Base-by-base conservation (phyloP, 1,140 invertebrate species). In the Bombus impatiens region DNA sequence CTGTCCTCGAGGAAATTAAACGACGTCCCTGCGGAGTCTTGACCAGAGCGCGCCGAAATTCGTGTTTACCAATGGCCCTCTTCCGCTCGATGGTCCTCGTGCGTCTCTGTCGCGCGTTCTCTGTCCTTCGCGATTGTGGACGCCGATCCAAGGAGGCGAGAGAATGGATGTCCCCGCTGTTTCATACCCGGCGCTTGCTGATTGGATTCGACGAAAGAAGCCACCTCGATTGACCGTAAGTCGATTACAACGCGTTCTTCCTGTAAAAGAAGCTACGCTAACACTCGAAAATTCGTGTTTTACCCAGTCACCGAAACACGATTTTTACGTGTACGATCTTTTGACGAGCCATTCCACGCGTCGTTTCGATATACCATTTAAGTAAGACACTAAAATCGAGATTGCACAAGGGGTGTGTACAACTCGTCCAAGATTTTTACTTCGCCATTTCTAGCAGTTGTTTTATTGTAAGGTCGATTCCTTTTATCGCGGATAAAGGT, bases 401-500 rank as follows among this genome's bases (percentile, higher is more conserved):
- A 91, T 93, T 93, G 84, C 80, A 81, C 78, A n/a, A 75, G 65
- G 47, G 72, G 72, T 57, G 28, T 81, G 86, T 83, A 88, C 59
- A 62, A 75, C 75, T 75, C 59, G 78, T 67, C 72, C 68, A 40
- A 47, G 72, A 86, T 71, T 86, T 68, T 87, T 85, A 82, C 72
- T 83, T 82, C 79, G 80, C 86, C 77, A 62, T 86, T 87, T 86
- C 84, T 42, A 68, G 42, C 35, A 74, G 77, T 87, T 53, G 59
- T 90, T 88, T 83, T 70, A 75, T 65, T 22, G 71, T 82, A 86
- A 91, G 70, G 77, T 80, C 76, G 82, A 91, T 90, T 90, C 85
- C 78, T 93, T 93, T 93, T 93, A 93, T 93, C 84, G 92, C 80
- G 75, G 82, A 77, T 92, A 90, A 91, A 92, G 76, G 67, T 92